These are phyloP conservation scores for Drosophila bipectinata DNA, from an alignment of 1,140 invertebrate genomes.

Conservation along the genomic window DNA sequence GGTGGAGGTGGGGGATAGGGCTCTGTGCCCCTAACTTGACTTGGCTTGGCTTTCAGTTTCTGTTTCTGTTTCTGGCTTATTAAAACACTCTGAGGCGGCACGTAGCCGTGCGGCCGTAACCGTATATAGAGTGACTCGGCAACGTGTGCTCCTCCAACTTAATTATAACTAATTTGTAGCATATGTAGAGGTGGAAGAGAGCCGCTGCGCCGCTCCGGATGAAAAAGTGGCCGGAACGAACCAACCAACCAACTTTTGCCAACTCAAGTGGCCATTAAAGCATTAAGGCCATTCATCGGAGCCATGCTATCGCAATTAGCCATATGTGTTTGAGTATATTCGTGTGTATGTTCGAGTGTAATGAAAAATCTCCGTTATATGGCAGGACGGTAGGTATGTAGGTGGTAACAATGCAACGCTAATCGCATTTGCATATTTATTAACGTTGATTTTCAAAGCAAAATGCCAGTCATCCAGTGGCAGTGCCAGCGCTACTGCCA, in stretches of 20 bases:
- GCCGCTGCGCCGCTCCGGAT: neutral
- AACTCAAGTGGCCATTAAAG: slow-evolving; percentile 78
- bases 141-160: slow-evolving; percentile 59
- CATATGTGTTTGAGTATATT: slow-evolving; percentile 8
- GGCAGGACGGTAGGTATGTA: slow-evolving; percentile 11
- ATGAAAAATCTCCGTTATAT: slow-evolving; percentile 21
- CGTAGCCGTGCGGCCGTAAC: slow-evolving; percentile 63
- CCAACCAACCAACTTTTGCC: slow-evolving; percentile 57
- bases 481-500: no score
- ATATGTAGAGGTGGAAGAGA: slow-evolving; percentile 45
- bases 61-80: slow-evolving; percentile 50
- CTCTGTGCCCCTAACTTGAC: neutral
- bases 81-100: slow-evolving; percentile 69
- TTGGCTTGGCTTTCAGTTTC: neutral
- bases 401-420: slow-evolving; percentile 44
- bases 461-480: slow-evolving; percentile 9
- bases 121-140: slow-evolving; percentile 43
- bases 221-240: slow-evolving; percentile 29
- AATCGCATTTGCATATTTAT: slow-evolving; percentile 81
- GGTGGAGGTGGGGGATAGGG: neutral
- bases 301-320: slow-evolving; percentile 72
- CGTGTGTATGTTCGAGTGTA: neutral
- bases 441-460: slow-evolving; percentile 68
- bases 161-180: slow-evolving; percentile 81
- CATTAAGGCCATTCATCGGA: slow-evolving; percentile 52